phyloP scores from a whole-genome alignment of 1,140 invertebrate genomes.

The Drosophila cardini region DNA sequence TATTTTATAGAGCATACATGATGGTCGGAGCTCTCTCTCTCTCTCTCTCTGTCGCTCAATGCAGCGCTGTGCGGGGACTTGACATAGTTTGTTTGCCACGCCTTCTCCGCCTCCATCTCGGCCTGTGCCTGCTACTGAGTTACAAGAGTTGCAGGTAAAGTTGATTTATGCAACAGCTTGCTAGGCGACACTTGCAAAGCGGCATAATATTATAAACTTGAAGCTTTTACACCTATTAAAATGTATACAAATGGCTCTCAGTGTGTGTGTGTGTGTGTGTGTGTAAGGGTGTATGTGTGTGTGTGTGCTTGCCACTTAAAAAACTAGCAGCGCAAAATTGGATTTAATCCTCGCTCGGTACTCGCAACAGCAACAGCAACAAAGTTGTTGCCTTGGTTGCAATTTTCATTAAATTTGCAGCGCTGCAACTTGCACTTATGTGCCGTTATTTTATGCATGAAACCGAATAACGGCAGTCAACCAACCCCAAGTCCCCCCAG shows the following conservation, averaged over 20 bases:
- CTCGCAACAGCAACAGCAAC: background rate
- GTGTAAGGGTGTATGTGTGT: slow-evolving; percentile 12
- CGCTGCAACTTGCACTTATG: slow-evolving; percentile 66
- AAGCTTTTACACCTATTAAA: slow-evolving; percentile 74
- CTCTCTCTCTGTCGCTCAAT: slow-evolving; percentile 10
- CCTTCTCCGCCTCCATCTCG: background rate
- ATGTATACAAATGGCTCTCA: slow-evolving; percentile 42
- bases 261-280: slow-evolving; percentile 11
- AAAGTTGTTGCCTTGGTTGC: slow-evolving; percentile 35
- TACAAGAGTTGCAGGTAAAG: slow-evolving; percentile 46
- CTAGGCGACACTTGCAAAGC: slow-evolving; percentile 40
- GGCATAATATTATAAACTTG: slow-evolving; percentile 75
- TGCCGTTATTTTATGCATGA: slow-evolving; percentile 79
- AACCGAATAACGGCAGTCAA: slow-evolving; percentile 68
- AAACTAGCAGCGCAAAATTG: slow-evolving; percentile 74
- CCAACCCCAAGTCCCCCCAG: slow-evolving; percentile 4
- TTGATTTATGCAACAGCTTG: slow-evolving; percentile 82
- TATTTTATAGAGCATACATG: slow-evolving; percentile 79
- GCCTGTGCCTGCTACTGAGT: background rate
- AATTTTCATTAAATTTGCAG: slow-evolving; percentile 75
- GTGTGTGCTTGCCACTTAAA: slow-evolving; percentile 58
- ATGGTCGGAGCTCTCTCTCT: slow-evolving; percentile 1
- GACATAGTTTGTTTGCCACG: slow-evolving; percentile 65
- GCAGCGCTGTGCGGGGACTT: slow-evolving; percentile 53
- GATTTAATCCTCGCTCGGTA: slow-evolving; percentile 52